These are phyloP conservation scores for Battus philenor DNA, from an alignment of 1,140 invertebrate genomes.

Conservation along the genomic window DNA sequence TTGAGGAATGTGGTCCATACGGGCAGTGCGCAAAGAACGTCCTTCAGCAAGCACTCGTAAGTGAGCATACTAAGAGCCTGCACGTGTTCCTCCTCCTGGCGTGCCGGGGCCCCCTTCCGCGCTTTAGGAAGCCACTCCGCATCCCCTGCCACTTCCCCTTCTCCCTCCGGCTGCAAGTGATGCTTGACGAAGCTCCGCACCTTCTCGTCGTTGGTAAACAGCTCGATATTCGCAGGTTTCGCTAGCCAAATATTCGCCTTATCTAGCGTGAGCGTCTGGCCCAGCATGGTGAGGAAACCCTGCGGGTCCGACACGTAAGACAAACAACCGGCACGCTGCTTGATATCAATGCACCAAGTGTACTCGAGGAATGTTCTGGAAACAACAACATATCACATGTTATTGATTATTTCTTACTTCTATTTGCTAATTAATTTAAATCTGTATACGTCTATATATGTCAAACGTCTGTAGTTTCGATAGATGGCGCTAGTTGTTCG, in stretches of 20 bases:
- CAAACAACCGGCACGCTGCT: slow-evolving; percentile 92
- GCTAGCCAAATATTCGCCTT: slow-evolving; percentile 83
- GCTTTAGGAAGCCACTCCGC: slow-evolving; percentile 38
- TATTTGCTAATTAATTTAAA: too few species aligned
- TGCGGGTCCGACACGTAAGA: slow-evolving; percentile 93
- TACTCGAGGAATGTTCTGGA: slow-evolving; percentile 81
- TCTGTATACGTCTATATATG: too few species aligned
- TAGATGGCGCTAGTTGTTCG: too few species aligned
- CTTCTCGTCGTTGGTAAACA: slow-evolving; percentile 82
- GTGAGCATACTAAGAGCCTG: slow-evolving; percentile 85
- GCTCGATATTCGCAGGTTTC: slow-evolving; percentile 77
- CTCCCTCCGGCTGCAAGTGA: slow-evolving; percentile 68
- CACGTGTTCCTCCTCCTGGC: slow-evolving; percentile 71
- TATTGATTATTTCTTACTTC: too few species aligned
- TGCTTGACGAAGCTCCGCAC: slow-evolving; percentile 81
- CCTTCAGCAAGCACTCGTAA: slow-evolving; percentile 91
- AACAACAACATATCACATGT: too few species aligned
- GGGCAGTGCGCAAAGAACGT: slow-evolving; percentile 87
- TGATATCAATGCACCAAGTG: slow-evolving; percentile 87
- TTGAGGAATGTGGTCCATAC: slow-evolving; percentile 84
- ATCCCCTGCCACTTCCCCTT: slow-evolving; percentile 30
- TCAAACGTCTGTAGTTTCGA: too few species aligned
- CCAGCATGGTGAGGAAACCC: slow-evolving; percentile 88
- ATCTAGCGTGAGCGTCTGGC: slow-evolving; percentile 89
- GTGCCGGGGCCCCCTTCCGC: slow-evolving; percentile 31